Base-by-base conservation (phyloP, 2,113 vertebrate genomes). In the Brachypodius melanocephalos region DNA sequence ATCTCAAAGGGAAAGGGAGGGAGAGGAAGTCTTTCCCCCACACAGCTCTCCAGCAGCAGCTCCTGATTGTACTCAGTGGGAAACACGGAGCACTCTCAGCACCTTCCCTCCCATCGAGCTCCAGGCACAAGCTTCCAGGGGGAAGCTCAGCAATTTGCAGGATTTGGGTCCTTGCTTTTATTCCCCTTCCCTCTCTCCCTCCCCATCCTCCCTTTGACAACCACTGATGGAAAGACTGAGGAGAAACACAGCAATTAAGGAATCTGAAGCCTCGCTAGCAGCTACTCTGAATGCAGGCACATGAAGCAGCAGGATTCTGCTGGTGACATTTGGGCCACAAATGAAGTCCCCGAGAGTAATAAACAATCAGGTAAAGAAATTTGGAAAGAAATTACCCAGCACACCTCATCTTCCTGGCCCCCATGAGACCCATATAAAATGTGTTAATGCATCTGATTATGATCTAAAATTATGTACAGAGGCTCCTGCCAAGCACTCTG, bases 371-470 rank as follows among this genome's bases (percentile, higher is more conserved):
- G 95, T 93, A 89, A 97, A 96, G 92, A 90, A 93, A 93, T 91
- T 85, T 66, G 86, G 85, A 78, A 89, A 89, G 91, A 86, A 95
- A 97, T 97, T 96, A 97, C 82, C 80, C 93, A 84, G 95, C 90
- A 94, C 95, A 97, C 94, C 94, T 96, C 61, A 0, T 89, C 92
- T 88, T 77, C 72, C 52, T 17, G 52, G 83, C 59, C 95, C 93
- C 84, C 85, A 43, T 7, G 95, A 94, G 95, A 97, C 91, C 92
- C 89, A 96, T 92, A 93, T 62, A 89, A 95, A 95, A 94, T 92
- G 93, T 96, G 96, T 93, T 96, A 97, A 96, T 93, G 95, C 95
- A 96, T 89, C 89, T 94, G 95, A 97, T 93, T 94, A 96, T 76
- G 93, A 94, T 95, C 95, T 97, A 91, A 91, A 96, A 97, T 97